Base-by-base conservation (phyloP, 2,113 vertebrate genomes). In the Amblyopsis rosae region DNA sequence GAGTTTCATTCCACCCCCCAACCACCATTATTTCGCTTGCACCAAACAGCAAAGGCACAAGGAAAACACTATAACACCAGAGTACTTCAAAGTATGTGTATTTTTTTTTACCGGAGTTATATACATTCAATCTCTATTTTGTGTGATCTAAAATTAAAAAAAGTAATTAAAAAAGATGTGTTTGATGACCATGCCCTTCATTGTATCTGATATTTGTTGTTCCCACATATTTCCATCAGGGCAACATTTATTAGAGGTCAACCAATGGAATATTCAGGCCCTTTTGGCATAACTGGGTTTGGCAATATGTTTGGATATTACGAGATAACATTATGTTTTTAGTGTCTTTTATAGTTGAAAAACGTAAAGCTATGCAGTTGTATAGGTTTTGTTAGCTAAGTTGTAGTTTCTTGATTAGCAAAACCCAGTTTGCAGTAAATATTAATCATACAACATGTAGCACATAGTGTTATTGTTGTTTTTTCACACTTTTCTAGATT, bases 361-460 rank as follows among this genome's bases (percentile, higher is more conserved):
- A 26, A 26, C 2, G 26, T 2, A 26, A 26, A 26, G 26, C 26
- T 26, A 41, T 41, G 63, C 69, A 68, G 65, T 66, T 71, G 6
- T 75, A 78, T 73, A 82, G 68, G 69, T 82, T 74, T 60, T 75
- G 69, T 85, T 79, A 77, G 64, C 79, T 76, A 50, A 77, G 73
- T 58, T 82, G 72, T 82, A 86, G 49, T 15, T 15, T 80, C 63
- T 41, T 16, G 83, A 62, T 72, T 74, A 80, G 76, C 47, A 69
- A 87, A 84, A 78, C 64, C 65, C 72, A 79, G 70, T 83, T 82
- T 84, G 75, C 69, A 71, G 77, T 26, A 80, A 54, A 80, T 75
- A 65, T 57, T 65, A 59, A 48, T 61, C 15, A 72, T 73, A 61
- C 62, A 53, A 72, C 3, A 26, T 70, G 70, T 72, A 58, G 46